Percentiles rank a stretch among this genome's conserved stretches.
Conservation (phyloP, 2,888 invertebrate species). For the Nomada hirtipes region DNA sequence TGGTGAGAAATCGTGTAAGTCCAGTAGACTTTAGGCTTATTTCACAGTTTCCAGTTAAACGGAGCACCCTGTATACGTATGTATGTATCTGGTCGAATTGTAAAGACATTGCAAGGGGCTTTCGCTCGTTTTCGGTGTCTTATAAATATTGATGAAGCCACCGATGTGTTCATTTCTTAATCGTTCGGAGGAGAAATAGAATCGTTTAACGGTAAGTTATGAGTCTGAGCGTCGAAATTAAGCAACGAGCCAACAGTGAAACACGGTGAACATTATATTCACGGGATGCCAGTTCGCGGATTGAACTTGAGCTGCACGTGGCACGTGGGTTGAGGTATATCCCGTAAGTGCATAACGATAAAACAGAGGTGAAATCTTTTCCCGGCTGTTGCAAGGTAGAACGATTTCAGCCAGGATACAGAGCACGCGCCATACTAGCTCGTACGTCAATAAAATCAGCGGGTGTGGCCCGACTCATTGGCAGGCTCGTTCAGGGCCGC, state of each 20-base stretch:
- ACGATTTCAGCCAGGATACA: slow-evolving; percentile 58
- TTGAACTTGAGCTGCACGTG: slow-evolving; percentile 27
- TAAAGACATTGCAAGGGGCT: slow-evolving; percentile 23
- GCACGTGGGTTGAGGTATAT: slow-evolving; percentile 45
- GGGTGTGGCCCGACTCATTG: slow-evolving; percentile 69
- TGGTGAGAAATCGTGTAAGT: too few relatives aligned
- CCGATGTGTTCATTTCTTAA: not conserved
- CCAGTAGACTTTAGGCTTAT: too few relatives aligned
- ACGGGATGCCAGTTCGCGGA: slow-evolving; percentile 4
- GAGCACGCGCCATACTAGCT: slow-evolving; percentile 53
- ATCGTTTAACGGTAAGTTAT: slow-evolving; percentile 12
- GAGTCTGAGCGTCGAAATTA: slow-evolving; percentile 14
- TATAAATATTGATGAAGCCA: slow-evolving; percentile 3
- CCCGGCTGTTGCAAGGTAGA: slow-evolving; percentile 41
- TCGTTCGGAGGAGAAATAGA: not conserved
- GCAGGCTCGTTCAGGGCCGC: slow-evolving; percentile 58
- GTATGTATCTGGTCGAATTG: slow-evolving; percentile 35
- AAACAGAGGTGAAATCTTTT: slow-evolving; percentile 61
- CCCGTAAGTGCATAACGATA: slow-evolving; percentile 48
- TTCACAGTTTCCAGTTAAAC: too few relatives aligned
- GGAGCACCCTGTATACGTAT: too few relatives aligned
- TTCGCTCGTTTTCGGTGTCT: slow-evolving; percentile 10
- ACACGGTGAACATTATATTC: slow-evolving; percentile 37
- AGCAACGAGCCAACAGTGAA: not conserved
- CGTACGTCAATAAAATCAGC: slow-evolving; percentile 73